Percentiles rank a stretch among this genome's conserved stretches.
Evolutionary conservation across 2,888 invertebrate genomes (phyloP).

Genomic region (Chrysolina oricalcia): DNA sequence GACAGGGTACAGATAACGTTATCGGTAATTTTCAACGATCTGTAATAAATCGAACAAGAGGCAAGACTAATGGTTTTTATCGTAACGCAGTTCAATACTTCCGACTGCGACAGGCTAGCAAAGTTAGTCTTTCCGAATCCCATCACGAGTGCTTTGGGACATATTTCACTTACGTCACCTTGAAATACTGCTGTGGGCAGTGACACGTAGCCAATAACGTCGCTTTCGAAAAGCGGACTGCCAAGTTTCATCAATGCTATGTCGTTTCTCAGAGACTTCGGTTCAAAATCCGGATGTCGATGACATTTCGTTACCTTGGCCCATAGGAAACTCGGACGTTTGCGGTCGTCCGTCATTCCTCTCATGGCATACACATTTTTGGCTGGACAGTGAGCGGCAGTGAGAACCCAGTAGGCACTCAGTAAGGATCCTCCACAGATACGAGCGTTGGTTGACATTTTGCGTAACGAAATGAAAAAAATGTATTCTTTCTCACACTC

Average conservation of each 20-base stretch:
- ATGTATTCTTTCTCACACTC: no score
- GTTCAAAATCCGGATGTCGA: neutral
- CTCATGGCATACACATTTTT: neutral
- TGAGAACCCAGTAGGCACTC: constrained; percentile 5
- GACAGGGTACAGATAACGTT: constrained; percentile 35
- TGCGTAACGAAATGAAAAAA: constrained; percentile 4
- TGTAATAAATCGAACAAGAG: neutral
- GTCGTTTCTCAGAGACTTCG: neutral
- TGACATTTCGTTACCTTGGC: neutral
- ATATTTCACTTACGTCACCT: neutral
- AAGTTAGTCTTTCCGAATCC: constrained; percentile 3
- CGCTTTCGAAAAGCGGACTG: neutral
- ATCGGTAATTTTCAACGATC: neutral
- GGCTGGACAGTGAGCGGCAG: constrained; percentile 12
- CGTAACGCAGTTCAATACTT: constrained; percentile 12
- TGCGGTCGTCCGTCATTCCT: neutral
- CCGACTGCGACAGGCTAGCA: neutral
- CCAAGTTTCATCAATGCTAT: constrained; percentile 13
- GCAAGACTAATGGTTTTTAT: neutral
- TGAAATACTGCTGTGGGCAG: neutral
- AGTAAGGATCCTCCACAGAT: constrained; percentile 13
- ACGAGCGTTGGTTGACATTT: neutral
- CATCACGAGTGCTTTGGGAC: constrained; percentile 13
- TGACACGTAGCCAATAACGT: neutral
- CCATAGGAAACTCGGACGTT: neutral